Percentiles rank a stretch among this genome's conserved stretches.
Conservation (phyloP, 1,140 invertebrate species). For the Melipona quadrifasciata region DNA sequence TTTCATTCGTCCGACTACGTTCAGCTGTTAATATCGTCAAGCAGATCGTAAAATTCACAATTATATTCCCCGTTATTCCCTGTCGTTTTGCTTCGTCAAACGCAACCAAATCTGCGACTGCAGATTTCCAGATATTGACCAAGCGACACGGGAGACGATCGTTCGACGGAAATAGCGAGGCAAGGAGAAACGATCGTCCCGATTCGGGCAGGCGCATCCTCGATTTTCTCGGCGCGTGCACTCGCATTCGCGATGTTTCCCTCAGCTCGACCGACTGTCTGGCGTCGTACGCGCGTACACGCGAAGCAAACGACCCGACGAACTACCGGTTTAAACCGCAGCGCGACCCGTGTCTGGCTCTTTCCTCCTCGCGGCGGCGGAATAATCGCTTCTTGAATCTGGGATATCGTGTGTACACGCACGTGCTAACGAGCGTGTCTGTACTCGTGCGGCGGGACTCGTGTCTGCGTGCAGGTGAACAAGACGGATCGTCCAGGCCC, state of each 20-base stretch:
- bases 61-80: too few relatives aligned
- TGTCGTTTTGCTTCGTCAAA: neutral
- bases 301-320: slow-evolving; percentile 27
- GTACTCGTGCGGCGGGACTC: neutral
- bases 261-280: slow-evolving; percentile 24
- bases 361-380: slow-evolving; percentile 14
- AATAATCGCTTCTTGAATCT: slow-evolving; percentile 63
- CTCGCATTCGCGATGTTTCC: slow-evolving; percentile 7
- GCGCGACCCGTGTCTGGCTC: slow-evolving; percentile 27
- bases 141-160: neutral
- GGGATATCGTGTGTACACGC: slow-evolving; percentile 51
- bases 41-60: neutral
- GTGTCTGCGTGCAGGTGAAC: slow-evolving; percentile 45
- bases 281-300: slow-evolving; percentile 27
- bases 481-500: slow-evolving; percentile 49
- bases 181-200: neutral
- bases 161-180: neutral
- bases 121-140: too few relatives aligned
- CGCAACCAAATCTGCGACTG: neutral
- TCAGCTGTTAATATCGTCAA: neutral
- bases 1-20: neutral
- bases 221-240: neutral
- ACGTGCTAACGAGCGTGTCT: slow-evolving; percentile 40
- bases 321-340: slow-evolving; percentile 55
- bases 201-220: neutral